Evolutionary conservation across 2,888 invertebrate genomes (phyloP).

Genomic region (Branchipolynoe longqiensis): DNA sequence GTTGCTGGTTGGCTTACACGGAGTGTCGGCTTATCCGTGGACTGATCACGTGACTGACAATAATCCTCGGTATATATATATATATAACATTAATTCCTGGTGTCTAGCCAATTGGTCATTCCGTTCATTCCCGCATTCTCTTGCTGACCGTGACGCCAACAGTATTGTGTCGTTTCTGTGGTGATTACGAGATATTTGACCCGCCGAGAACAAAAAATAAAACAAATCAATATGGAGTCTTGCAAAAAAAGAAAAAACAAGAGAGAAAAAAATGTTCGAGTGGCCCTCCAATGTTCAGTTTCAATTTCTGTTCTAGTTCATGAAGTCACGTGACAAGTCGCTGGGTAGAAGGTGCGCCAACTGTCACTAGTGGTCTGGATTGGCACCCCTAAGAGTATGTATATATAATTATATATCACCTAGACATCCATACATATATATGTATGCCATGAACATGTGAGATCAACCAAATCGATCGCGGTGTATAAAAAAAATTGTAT

Average conservation of each 20-base stretch:
- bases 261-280: constrained; percentile 53
- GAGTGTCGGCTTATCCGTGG: too few species aligned
- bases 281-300: constrained; percentile 53
- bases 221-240: constrained; percentile 35
- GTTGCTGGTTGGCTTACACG: too few species aligned
- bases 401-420: neutral
- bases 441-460: too few species aligned
- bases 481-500: too few species aligned
- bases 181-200: constrained; percentile 34
- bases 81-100: too few species aligned
- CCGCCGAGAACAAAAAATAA: constrained; percentile 32
- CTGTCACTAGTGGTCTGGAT: constrained; percentile 36
- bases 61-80: too few species aligned
- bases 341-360: constrained; percentile 20
- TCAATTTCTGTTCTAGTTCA: constrained; percentile 10
- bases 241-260: too few species aligned
- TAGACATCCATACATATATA: neutral
- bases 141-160: constrained; percentile 37
- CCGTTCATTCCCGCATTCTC: constrained; percentile 6
- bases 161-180: constrained; percentile 56
- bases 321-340: constrained; percentile 32
- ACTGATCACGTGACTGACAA: too few species aligned
- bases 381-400: neutral
- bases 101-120: too few species aligned
- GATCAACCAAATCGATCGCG: too few species aligned